A percentile compares a stretch with the other conserved stretches of the same genome.
These are phyloP conservation scores for Stegana nigrithorax DNA, from an alignment of 2,888 invertebrate genomes.

Conservation along the genomic window DNA sequence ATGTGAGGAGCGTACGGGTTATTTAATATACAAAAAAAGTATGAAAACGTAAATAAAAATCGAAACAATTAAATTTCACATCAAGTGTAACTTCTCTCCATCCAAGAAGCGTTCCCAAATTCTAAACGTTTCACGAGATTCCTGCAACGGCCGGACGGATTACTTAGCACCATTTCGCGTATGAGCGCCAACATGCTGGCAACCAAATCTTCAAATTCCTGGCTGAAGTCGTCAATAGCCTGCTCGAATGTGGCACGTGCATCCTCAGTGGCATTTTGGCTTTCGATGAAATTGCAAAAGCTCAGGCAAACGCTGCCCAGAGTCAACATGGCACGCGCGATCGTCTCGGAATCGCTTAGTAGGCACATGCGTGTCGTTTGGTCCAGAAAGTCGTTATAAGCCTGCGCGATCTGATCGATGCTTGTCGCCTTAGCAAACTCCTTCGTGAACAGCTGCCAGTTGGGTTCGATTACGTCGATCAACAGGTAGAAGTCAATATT, in stretches of 20 bases:
- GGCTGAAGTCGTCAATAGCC: no score
- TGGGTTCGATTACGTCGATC: constrained; percentile 35
- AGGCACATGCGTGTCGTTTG: constrained; percentile 30
- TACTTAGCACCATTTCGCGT: constrained; percentile 27
- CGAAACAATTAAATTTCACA: no score
- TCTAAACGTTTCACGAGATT: constrained; percentile 36
- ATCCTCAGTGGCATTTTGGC: constrained; percentile 26
- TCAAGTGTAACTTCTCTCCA: no score
- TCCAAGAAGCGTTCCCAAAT: neutral
- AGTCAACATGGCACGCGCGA: constrained; percentile 37
- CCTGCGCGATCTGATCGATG: constrained; percentile 35
- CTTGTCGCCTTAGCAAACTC: constrained; percentile 18
- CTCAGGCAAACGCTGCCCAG: constrained; percentile 44
- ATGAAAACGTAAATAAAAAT: no score
- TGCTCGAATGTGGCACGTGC: no score
- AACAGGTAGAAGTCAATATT: constrained; percentile 41
- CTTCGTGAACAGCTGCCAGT: constrained; percentile 30
- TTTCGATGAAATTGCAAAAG: constrained; percentile 30
- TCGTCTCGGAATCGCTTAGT: constrained; percentile 31
- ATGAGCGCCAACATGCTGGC: constrained; percentile 32
- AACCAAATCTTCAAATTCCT: constrained; percentile 37
- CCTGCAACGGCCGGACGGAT: constrained; percentile 25
- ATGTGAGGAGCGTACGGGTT: no score
- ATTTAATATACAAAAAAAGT: no score
- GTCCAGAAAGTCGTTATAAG: constrained; percentile 33